Conservation (phyloP, 2,888 invertebrate species). For the Antheraea yamamai region DNA sequence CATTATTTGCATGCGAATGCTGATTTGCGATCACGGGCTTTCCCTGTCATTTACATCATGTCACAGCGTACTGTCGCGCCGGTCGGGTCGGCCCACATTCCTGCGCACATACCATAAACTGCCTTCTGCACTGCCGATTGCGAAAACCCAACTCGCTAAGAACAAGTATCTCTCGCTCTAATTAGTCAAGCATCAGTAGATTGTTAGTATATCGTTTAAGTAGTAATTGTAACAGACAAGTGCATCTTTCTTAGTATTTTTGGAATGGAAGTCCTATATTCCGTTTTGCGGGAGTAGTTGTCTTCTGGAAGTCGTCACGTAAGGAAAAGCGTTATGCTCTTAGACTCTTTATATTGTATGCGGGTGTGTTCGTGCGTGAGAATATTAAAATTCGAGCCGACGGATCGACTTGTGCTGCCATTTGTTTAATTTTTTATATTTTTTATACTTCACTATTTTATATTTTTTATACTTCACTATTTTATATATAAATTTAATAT, state of each 20-base stretch:
- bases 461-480: too few species aligned
- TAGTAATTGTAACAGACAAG: not conserved
- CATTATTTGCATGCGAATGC: conserved; percentile 24
- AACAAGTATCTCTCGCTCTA: conserved; percentile 24
- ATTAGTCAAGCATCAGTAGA: conserved; percentile 24
- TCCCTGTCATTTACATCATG: conserved; percentile 42
- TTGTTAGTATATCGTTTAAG: conserved; percentile 26
- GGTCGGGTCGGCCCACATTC: conserved; percentile 35
- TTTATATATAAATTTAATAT: too few species aligned
- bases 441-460: too few species aligned
- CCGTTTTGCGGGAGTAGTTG: too few species aligned
- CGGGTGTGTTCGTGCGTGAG: too few species aligned
- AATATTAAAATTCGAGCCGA: too few species aligned
- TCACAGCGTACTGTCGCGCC: conserved; percentile 20
- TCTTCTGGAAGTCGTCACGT: too few species aligned
- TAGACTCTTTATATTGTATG: too few species aligned
- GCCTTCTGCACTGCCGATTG: conserved; percentile 32
- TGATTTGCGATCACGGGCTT: conserved; percentile 41
- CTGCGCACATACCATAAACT: conserved; percentile 37
- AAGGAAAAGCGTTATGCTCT: too few species aligned
- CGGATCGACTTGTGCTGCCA: too few species aligned
- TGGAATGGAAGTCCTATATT: too few species aligned
- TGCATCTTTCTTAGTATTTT: not conserved
- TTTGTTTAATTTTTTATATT: too few species aligned
- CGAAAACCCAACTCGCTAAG: conserved; percentile 30